phyloP scores from a whole-genome alignment of 2,797 vertebrate genomes.

The Columba guinea region DNA sequence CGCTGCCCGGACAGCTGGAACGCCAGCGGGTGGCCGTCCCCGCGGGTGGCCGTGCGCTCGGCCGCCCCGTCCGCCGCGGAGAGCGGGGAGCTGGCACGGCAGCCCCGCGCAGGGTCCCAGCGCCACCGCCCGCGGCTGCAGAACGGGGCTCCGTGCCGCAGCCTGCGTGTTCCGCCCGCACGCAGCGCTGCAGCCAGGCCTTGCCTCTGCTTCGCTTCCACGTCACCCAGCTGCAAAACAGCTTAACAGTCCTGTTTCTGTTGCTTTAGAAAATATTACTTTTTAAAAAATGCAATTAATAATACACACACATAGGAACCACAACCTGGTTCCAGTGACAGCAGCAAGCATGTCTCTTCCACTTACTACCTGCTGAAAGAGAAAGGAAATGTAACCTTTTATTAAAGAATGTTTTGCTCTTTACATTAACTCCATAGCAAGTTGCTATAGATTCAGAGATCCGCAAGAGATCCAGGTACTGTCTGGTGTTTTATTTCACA shows the following conservation, averaged over 20 bases:
- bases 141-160: accelerated
- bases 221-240: not conserved
- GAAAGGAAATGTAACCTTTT: not conserved
- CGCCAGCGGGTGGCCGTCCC: constrained; percentile 58
- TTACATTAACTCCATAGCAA: not conserved
- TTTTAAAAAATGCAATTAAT: not conserved
- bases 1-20: constrained; percentile 67
- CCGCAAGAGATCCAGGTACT: not conserved
- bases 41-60: constrained; percentile 28
- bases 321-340: not conserved
- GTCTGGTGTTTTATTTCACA: not conserved
- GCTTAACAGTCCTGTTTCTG: not conserved
- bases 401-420: not conserved
- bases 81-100: accelerated
- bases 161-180: not conserved
- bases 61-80: not conserved
- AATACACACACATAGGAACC: accelerated
- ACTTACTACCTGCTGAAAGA: not conserved
- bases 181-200: not conserved
- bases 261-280: not conserved
- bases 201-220: not conserved
- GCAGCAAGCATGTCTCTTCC: not conserved
- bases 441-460: not conserved
- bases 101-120: not conserved
- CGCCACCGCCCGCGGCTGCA: accelerated